These are phyloP conservation scores for Choloepus didactylus DNA, from an alignment of 2,797 vertebrate species.

Conservation along the genomic window DNA sequence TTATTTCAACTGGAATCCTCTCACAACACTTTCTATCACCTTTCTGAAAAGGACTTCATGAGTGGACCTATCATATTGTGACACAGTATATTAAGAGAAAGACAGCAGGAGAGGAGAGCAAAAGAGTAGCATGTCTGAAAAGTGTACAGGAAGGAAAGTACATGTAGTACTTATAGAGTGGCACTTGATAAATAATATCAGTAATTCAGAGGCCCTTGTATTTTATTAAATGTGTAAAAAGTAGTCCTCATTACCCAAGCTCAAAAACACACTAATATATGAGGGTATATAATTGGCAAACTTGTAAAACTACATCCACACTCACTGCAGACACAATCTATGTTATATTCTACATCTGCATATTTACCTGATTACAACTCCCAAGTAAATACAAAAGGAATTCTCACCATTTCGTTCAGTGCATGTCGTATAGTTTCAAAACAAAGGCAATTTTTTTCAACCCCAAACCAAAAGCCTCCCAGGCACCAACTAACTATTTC, in stretches of 20 bases:
- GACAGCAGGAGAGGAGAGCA: not conserved
- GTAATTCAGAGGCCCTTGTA: constrained; percentile 70
- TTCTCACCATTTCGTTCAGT: constrained; percentile 7
- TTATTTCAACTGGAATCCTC: constrained; percentile 37
- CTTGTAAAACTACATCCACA: constrained; percentile 48
- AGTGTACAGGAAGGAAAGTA: not conserved
- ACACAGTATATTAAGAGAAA: not conserved
- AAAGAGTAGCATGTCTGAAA: not conserved
- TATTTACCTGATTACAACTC: not conserved
- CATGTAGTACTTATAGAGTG: not conserved
- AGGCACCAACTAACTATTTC: constrained; percentile 33
- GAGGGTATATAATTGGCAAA: not conserved
- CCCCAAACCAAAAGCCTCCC: not conserved
- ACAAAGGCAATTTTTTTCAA: constrained; percentile 57
- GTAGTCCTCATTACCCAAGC: constrained; percentile 53
- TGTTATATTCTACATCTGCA: constrained; percentile 53
- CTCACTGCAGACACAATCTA: constrained; percentile 49
- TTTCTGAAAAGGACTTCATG: constrained; percentile 3
- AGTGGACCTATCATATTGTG: not conserved
- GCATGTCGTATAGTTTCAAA: constrained; percentile 36
- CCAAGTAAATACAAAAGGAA: constrained; percentile 52
- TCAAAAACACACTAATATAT: constrained; percentile 65
- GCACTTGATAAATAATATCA: not conserved
- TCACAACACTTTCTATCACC: not conserved
- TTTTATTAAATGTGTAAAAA: constrained; percentile 75